Evolutionary conservation across 2,888 invertebrate genomes (phyloP).

Genomic region (Acleris holmiana): DNA sequence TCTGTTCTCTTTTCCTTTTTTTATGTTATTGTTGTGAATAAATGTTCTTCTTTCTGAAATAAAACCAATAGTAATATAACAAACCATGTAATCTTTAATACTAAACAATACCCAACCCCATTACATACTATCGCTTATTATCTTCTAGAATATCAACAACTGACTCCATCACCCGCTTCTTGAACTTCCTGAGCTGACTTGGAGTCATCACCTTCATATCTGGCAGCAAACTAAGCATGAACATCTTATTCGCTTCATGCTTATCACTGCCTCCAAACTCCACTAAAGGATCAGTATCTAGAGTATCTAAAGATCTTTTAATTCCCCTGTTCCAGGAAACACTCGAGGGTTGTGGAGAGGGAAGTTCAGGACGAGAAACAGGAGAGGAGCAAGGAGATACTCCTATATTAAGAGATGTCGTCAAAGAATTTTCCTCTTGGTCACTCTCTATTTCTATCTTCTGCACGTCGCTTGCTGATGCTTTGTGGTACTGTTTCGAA

Average conservation of each 20-base stretch:
- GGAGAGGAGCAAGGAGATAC: not conserved
- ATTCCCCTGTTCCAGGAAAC: not conserved
- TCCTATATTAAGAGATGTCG: not conserved
- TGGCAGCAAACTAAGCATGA: slow-evolving; percentile 2
- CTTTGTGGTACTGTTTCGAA: not conserved
- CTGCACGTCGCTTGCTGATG: not conserved
- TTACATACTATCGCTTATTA: no score
- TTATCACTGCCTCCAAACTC: not conserved
- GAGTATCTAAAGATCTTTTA: no score
- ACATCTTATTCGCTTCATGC: slow-evolving; percentile 6
- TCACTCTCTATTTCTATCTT: not conserved
- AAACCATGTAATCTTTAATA: no score
- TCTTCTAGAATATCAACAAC: slow-evolving; percentile 5
- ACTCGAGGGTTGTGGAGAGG: not conserved
- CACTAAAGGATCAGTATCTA: not conserved
- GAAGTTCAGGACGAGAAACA: not conserved
- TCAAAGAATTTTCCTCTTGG: not conserved
- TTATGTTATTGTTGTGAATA: no score
- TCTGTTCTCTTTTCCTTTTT: no score
- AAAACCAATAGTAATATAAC: no score
- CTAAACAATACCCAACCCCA: no score
- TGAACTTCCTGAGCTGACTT: not conserved
- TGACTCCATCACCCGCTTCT: not conserved
- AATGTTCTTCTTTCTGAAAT: no score
- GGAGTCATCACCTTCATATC: slow-evolving; percentile 2